Percentiles rank a stretch among this genome's conserved stretches.
These are phyloP conservation scores for Oncorhynchus keta DNA, from an alignment of 2,113 vertebrate genomes.

Conservation along the genomic window DNA sequence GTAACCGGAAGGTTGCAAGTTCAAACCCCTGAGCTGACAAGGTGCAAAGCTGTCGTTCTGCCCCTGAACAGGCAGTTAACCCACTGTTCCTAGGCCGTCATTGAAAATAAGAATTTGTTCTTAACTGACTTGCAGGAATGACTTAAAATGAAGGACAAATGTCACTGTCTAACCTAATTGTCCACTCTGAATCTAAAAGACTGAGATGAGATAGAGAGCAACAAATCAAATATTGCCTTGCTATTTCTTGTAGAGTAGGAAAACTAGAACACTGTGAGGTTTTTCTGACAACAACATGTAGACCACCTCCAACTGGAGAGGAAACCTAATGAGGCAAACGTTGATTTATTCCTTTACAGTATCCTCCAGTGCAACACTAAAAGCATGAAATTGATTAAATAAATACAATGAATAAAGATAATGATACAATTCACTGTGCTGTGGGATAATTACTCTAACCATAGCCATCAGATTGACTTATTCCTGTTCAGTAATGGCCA, in stretches of 20 bases:
- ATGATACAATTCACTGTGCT: slow-evolving; percentile 77
- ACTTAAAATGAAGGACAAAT: too few species aligned
- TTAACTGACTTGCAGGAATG: too few species aligned
- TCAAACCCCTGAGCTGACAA: too few species aligned
- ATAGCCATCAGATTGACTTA: slow-evolving; percentile 76
- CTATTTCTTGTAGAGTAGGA: slow-evolving; percentile 55
- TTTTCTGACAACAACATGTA: slow-evolving; percentile 60
- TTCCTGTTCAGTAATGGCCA: slow-evolving; percentile 75
- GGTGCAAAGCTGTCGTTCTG: too few species aligned
- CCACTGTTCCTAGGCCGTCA: too few species aligned
- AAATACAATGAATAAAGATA: slow-evolving; percentile 82
- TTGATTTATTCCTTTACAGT: slow-evolving; percentile 75
- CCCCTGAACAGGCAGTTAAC: too few species aligned
- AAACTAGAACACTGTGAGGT: slow-evolving; percentile 55
- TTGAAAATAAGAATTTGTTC: too few species aligned
- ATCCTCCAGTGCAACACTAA: slow-evolving; percentile 76
- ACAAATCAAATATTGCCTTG: slow-evolving; percentile 23
- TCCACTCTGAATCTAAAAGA: not conserved
- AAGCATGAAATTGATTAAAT: slow-evolving; percentile 82
- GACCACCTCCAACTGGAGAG: slow-evolving; percentile 69
- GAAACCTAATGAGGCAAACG: slow-evolving; percentile 76
- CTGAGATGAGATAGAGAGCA: not conserved
- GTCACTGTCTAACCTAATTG: not conserved
- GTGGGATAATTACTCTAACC: slow-evolving; percentile 76
- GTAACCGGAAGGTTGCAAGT: too few species aligned